Conservation (phyloP, 2,888 invertebrate genomes). For the Listrodromus nycthemerus region DNA sequence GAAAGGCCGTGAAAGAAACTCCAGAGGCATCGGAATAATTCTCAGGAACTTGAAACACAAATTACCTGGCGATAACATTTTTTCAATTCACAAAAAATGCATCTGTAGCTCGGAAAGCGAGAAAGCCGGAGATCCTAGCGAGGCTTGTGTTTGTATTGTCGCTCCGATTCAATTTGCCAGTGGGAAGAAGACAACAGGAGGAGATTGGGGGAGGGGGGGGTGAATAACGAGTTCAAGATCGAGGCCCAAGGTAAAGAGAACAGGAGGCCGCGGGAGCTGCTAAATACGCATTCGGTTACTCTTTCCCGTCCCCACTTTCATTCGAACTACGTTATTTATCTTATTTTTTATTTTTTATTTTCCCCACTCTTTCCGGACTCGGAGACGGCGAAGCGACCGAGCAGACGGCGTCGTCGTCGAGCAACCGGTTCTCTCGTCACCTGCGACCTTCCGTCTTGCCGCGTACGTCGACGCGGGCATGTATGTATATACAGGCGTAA, state of each 20-base stretch:
- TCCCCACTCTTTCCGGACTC: conserved; percentile 53
- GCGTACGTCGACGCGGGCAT: conserved; percentile 7
- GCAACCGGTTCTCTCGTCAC: conserved; percentile 78
- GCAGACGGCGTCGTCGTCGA: conserved; percentile 56
- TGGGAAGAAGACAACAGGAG: background rate
- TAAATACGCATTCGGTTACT: conserved; percentile 59
- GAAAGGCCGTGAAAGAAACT: background rate
- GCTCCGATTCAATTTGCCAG: conserved; percentile 49
- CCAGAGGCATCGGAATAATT: no score
- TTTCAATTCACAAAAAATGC: no score
- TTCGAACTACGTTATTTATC: conserved; percentile 37
- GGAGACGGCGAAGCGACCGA: conserved; percentile 64
- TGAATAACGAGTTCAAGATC: conserved; percentile 62
- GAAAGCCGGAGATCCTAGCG: background rate
- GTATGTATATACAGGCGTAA: conserved; percentile 20
- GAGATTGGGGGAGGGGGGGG: background rate
- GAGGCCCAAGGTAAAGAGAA: conserved; percentile 54
- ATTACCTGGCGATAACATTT: no score
- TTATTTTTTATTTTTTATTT: conserved; percentile 25
- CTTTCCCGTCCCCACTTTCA: conserved; percentile 11
- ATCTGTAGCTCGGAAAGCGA: no score
- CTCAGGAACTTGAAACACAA: no score
- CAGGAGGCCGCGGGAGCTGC: conserved; percentile 28
- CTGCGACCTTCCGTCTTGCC: conserved; percentile 79
- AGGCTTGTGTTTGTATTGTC: background rate